Evolutionary conservation across 2,888 invertebrate genomes (phyloP), one percentile per base, ranked within the genome.

Genomic region (Epistrophe eligans): DNA sequence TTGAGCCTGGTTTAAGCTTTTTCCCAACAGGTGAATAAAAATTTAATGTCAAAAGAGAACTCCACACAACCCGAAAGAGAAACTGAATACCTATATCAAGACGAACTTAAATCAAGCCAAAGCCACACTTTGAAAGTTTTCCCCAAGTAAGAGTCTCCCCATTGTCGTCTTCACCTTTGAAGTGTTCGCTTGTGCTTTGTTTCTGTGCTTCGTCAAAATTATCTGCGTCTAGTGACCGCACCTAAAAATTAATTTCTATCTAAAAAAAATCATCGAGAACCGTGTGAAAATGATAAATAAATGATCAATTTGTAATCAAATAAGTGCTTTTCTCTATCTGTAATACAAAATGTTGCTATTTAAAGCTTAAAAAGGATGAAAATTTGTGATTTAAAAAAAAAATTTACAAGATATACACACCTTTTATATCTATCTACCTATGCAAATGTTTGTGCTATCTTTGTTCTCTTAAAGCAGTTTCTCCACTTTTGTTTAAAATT

Each of bases 141-240:
- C 71, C 58, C 71, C 74, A 73, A 52, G 38, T 57, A 45, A 62
- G 67, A 81, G 73, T 35, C 50, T 67, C 38, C 57, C 71, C 76
- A 87, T 87, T 87, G 87, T 79, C 79, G 66, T 83, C 79, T 79
- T 74, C 79, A 87, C 87, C 87, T 87, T 76, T 83, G 87, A 67
- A 83, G 83, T 87, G 87, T 77, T 87, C 83, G 79, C 76, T 79
- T 83, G 87, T 87, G 83, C 87, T 87, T 83, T 87, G 79, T 60
- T 76, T 67, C 58, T 50, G 79, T 83, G 83, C 60, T 83, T 79
- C 83, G 82, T 87, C n/a, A 62, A 79, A 79, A 45, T 57, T 72
- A 76, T 83, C 72, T 79, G 40, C 45, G 28, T 74, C 62, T 71
- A 64, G 50, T 72, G 87, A 76, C 87, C 87, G 87, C 87, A 87